phyloP scores from a whole-genome alignment of 2,888 invertebrate genomes.

The Lithophane socia region DNA sequence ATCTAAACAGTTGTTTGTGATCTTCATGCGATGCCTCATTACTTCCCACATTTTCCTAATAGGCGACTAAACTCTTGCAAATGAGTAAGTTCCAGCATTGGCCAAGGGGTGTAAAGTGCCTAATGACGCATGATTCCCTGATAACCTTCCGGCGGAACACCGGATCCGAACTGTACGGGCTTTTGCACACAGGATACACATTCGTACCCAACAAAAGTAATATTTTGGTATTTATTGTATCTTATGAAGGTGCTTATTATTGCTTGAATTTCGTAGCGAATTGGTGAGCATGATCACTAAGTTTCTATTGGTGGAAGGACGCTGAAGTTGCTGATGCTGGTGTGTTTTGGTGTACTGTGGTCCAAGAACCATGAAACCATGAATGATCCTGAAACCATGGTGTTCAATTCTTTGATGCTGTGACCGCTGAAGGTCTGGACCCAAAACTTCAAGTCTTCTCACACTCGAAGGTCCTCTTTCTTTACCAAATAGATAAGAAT shows the following conservation, averaged over 20 bases:
- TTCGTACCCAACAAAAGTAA: conserved; percentile 19
- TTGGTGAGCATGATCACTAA: background rate
- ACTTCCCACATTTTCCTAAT: background rate
- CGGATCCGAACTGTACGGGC: conserved; percentile 33
- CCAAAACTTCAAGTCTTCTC: background rate
- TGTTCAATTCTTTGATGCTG: background rate
- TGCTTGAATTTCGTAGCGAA: background rate
- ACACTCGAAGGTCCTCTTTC: background rate
- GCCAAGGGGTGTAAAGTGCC: conserved; percentile 3
- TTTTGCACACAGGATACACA: conserved; percentile 23
- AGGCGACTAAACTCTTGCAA: conserved; percentile 22
- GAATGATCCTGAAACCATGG: background rate
- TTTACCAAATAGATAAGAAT: conserved; percentile 10
- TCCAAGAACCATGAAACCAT: too few species aligned
- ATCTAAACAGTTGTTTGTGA: background rate
- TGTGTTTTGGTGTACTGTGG: too few species aligned
- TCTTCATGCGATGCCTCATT: conserved; percentile 5
- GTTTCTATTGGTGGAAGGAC: background rate
- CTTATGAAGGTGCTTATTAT: background rate
- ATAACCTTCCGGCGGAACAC: conserved; percentile 41
- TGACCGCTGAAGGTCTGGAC: background rate
- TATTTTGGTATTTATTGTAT: background rate
- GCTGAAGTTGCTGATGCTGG: too few species aligned
- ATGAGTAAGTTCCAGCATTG: conserved; percentile 11
- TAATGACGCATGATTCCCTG: conserved; percentile 49